Base-by-base conservation (phyloP, 2,113 vertebrate genomes). In the Mohoua ochrocephala region DNA sequence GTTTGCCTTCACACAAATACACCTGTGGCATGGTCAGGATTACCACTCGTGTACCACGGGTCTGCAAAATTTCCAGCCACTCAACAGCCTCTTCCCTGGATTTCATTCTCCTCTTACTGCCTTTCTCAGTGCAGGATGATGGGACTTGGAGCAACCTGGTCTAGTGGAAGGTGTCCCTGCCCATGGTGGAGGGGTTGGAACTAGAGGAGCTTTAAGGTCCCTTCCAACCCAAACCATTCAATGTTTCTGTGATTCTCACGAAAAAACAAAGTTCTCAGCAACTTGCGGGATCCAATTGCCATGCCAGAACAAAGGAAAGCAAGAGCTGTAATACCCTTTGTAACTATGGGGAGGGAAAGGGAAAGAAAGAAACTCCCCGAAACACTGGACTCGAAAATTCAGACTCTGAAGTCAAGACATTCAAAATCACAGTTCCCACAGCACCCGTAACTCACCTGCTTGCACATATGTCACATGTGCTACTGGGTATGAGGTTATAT, bases 361-460 rank as follows among this genome's bases (percentile, higher is more conserved):
- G 45, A 85, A 78, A 84, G 69, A 56, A 91, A 78, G 39, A 68
- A 96, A 88, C 76, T 91, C 47, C 18, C 41, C 49, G 39, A 75
- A 87, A 91, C 65, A 82, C 9, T 71, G 65, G 76, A 49, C 76
- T 71, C 71, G 83, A 78, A 91, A 88, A 89, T 78, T 92, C 87
- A 91, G 92, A 78, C 82, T 96, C 83, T 52, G 76, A 71, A 95
- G 92, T 93, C 91, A 91, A 69, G 87, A 65, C 93, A 94, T 93
- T 96, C 76, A 89, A 42, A 96, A 87, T 96, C 85, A 96, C 18
- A 2, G 73, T 37, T 88, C 96, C 93, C 86, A 0, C 17, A 91
- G 83, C 73, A 84, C 31, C 69, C 86, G 79, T 97, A 96, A 96
- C 56, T 96, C 68, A 94, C 49, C 65, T 81, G 83, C 65, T 27